A percentile compares a stretch with the other conserved stretches of the same genome.
Evolutionary conservation across 2,888 invertebrate species (phyloP).

Genomic region (Dasypolia templi): DNA sequence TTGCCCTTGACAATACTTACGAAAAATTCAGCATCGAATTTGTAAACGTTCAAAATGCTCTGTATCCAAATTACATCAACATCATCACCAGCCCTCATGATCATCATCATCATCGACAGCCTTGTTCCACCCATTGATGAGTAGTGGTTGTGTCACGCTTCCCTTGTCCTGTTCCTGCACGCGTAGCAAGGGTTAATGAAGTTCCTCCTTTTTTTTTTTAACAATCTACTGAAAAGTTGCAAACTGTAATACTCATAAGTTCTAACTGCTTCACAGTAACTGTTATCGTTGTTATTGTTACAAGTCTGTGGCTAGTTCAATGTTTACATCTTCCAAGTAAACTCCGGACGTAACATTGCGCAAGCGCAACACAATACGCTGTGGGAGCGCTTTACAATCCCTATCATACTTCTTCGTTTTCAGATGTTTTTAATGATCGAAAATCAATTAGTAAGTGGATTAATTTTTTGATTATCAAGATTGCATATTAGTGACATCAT

Average conservation of each 20-base stretch:
- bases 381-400: neutral
- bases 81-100: neutral
- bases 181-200: neutral
- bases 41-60: neutral
- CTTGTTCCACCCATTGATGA: neutral
- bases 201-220: neutral
- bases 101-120: neutral
- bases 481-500: slow-evolving; percentile 3
- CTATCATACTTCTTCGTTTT: neutral
- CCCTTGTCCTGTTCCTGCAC: neutral
- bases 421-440: neutral
- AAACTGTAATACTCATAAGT: neutral
- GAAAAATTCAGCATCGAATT: neutral
- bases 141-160: neutral
- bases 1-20: neutral
- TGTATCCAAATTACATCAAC: neutral
- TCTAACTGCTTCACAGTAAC: neutral
- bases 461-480: neutral
- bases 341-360: neutral
- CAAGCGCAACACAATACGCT: neutral
- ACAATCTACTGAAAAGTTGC: neutral
- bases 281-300: neutral
- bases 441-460: neutral
- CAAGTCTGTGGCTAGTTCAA: neutral
- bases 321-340: slow-evolving; percentile 3